phyloP scores from a whole-genome alignment of 2,888 invertebrate genomes.

The Nomada fucata region DNA sequence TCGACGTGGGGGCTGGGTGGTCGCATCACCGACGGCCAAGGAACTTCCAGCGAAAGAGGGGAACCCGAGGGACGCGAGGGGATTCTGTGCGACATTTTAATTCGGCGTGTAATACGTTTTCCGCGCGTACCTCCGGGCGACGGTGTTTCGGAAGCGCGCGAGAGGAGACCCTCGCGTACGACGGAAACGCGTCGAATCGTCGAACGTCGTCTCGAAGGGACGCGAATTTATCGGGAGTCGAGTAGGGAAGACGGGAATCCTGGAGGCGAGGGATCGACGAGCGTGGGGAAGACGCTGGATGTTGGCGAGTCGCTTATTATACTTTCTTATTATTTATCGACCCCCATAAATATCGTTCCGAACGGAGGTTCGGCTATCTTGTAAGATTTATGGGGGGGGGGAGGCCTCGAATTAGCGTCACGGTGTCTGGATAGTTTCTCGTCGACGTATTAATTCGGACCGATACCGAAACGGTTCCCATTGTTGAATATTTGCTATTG shows the following conservation, averaged over 20 bases:
- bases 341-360: slow-evolving; percentile 57
- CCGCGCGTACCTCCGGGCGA: slow-evolving; percentile 5
- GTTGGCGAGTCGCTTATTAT: slow-evolving; percentile 66
- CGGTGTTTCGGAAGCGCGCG: slow-evolving; percentile 1
- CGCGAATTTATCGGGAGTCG: slow-evolving; percentile 62
- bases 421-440: slow-evolving; percentile 46
- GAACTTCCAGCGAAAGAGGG: background rate
- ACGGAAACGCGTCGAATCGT: slow-evolving; percentile 40
- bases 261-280: slow-evolving; percentile 43
- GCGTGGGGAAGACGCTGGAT: slow-evolving; percentile 24
- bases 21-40: background rate
- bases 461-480: slow-evolving; percentile 1
- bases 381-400: slow-evolving; percentile 52
- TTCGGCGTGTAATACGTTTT: slow-evolving; percentile 27
- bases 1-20: background rate
- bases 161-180: too few species aligned
- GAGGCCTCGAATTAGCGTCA: slow-evolving; percentile 61
- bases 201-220: slow-evolving; percentile 46
- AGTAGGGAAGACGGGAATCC: slow-evolving; percentile 32
- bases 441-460: slow-evolving; percentile 55
- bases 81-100: slow-evolving; percentile 48
- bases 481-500: too few species aligned
- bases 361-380: slow-evolving; percentile 13
- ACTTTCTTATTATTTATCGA: slow-evolving; percentile 72
- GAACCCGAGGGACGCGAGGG: background rate